Evolutionary conservation across 2,113 vertebrate species (phyloP).

Genomic region (Saiga tatarica): DNA sequence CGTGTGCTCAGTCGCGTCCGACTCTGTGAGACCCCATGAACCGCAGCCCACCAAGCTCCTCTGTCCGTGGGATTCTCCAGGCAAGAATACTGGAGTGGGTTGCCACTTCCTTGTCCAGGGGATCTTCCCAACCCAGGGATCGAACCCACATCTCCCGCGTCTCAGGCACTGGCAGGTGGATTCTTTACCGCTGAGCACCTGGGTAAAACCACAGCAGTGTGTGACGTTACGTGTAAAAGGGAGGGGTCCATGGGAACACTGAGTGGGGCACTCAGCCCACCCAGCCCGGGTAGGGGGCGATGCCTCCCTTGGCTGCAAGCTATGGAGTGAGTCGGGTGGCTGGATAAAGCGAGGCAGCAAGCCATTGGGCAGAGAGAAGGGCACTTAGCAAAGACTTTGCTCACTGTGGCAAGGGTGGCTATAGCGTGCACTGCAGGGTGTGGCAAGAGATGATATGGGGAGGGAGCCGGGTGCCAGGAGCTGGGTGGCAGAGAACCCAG

Average conservation of each 20-base stretch:
- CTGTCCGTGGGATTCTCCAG: not conserved
- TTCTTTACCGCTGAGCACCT: not conserved
- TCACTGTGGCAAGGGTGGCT: not conserved
- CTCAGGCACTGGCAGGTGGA: not conserved
- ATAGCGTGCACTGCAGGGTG: not conserved
- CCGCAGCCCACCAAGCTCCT: not conserved
- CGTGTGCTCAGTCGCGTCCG: fast-evolving
- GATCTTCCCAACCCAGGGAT: not conserved
- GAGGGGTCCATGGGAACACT: not conserved
- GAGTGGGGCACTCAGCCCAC: too few relatives aligned
- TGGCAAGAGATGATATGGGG: not conserved
- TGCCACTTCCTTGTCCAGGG: not conserved
- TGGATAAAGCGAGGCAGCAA: not conserved
- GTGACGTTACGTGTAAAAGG: not conserved
- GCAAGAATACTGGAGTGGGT: not conserved
- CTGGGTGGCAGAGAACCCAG: not conserved
- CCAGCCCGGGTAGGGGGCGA: not conserved
- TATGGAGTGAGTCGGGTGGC: not conserved
- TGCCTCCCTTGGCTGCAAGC: not conserved
- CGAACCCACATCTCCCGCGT: not conserved
- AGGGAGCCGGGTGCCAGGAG: not conserved
- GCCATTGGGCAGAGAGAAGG: not conserved
- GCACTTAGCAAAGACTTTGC: not conserved
- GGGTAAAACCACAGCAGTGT: not conserved
- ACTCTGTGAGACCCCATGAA: not conserved